Base-by-base conservation (phyloP, 2,797 vertebrate species). In the Diceros bicornis region DNA sequence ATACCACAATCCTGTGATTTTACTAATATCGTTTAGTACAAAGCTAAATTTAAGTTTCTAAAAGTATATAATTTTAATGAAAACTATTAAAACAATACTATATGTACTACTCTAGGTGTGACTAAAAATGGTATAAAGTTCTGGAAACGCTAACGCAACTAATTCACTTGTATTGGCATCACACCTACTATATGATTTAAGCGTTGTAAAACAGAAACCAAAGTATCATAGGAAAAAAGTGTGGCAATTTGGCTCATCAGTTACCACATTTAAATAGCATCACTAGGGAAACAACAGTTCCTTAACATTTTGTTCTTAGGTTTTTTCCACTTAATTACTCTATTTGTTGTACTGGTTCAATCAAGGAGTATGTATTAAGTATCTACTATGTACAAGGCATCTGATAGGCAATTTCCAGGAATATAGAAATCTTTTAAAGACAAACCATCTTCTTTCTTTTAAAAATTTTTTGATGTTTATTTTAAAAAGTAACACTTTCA, bases 51-150 rank as follows among this genome's bases (percentile, higher is more conserved):
- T 95, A 84, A 57, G 16, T 87, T 92, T 69, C 34, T 64, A 81
- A 85, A 85, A 52, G 17, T 72, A 90, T 41, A 16, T 25, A 14
- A 86, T 85, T 93, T 89, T 71, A 90, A 75, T 50, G 47, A 81
- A 94, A 91, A 94, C 57, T 34, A 78, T 61, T 81, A 91, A 91
- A 85, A 47, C 47, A 88, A 87, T 77, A 75, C 75, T 44, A 71
- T 78, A 81, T 13, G 10, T 62, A 25, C 20, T 52, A 66, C 14
- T 57, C 21, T 18, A 89, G 59, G 4, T 83, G 23, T 77, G 50
- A 88, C 64, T 88, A 55, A 96, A 82, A 69, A 78, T 83, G 59
- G n/a, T 34, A 32, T 47, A 68, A 87, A 23, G 25, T 55, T 89
- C 14, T 47, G 57, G 52, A 88, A 85, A 77, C 44, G 8, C n/a